These are phyloP conservation scores for Lumbricus terrestris DNA, from an alignment of 2,888 invertebrate species.

Conservation along the genomic window DNA sequence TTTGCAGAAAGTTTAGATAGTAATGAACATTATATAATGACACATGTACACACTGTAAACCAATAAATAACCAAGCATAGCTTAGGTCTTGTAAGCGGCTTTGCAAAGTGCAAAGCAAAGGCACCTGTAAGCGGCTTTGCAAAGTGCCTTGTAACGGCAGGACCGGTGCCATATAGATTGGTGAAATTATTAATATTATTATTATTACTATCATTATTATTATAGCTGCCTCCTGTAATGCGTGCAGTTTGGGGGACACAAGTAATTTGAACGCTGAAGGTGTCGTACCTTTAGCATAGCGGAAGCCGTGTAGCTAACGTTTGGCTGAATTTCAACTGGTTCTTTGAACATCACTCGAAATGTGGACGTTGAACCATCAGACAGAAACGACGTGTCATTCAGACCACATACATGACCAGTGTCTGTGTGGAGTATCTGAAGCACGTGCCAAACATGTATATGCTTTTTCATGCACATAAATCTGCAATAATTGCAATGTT, in stretches of 20 bases:
- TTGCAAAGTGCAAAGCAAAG: too few relatives aligned
- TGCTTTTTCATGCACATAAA: background rate
- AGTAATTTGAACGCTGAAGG: background rate
- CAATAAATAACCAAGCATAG: too few relatives aligned
- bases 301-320: conserved; percentile 77
- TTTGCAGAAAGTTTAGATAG: too few relatives aligned
- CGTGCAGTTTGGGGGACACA: background rate
- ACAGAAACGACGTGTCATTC: conserved; percentile 75
- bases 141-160: too few relatives aligned
- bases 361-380: conserved; percentile 76
- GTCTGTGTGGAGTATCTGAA: conserved; percentile 71
- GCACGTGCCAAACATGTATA: background rate
- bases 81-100: too few relatives aligned
- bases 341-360: conserved; percentile 81
- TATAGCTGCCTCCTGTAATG: background rate
- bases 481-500: background rate
- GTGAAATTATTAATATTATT: too few relatives aligned
- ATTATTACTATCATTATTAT: too few relatives aligned
- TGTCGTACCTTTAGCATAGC: conserved; percentile 73
- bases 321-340: conserved; percentile 76
- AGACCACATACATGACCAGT: conserved; percentile 73
- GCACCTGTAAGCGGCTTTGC: too few relatives aligned
- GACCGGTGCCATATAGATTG: too few relatives aligned
- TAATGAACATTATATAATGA: too few relatives aligned
- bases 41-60: too few relatives aligned